Evolutionary conservation across 1,140 invertebrate genomes (phyloP), one percentile per base, ranked within the genome.

Genomic region (Ceratina calcarata): DNA sequence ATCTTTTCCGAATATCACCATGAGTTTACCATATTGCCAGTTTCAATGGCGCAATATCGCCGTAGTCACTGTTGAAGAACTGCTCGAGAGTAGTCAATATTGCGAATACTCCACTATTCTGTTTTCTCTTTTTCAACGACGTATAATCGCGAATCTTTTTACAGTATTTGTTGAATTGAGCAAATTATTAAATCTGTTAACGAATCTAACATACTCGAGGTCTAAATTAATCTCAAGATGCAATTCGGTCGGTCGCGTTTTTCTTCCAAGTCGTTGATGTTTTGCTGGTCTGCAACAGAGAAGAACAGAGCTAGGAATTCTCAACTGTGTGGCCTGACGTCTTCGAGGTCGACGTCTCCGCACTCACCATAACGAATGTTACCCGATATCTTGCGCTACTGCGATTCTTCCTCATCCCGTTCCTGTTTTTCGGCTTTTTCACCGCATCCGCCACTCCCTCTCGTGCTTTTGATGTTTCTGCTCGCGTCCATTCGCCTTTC

Each of bases 291-390:
- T n/a, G 6, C 20, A 20, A 7, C 16, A 13, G 64, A 32, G 20
- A 24, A 27, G 37, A 45, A 6, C 37, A 45, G 37, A 45, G 37
- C 37, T 45, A 45, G 10, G 37, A 45, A 45, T 45, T 10, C 37
- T 45, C 10, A 6, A 10, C 37, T 45, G 10, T 45, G 37, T 45
- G 7, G 37, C 37, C 37, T 45, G 37, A 16, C 65, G 51, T 32
- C 77, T n/a, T 0, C 61, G 88, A 87, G 90, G 87, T 90, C 89
- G 88, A 89, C 84, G 90, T 89, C 88, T 91, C 84, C 88, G 83
- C 88, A 85, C 72, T 73, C 80, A 89, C 86, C 89, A 89, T 90
- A 88, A 90, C 90, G 86, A 87, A 89, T 88, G 89, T 88, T 87
- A 84, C 76, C 71, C 83, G 83, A 87, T 85, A 88, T 67, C 75